Percentiles rank a stretch among this genome's conserved stretches.
Evolutionary conservation across 2,888 invertebrate genomes (phyloP).

Genomic region (Drosophila atroscutellata): DNA sequence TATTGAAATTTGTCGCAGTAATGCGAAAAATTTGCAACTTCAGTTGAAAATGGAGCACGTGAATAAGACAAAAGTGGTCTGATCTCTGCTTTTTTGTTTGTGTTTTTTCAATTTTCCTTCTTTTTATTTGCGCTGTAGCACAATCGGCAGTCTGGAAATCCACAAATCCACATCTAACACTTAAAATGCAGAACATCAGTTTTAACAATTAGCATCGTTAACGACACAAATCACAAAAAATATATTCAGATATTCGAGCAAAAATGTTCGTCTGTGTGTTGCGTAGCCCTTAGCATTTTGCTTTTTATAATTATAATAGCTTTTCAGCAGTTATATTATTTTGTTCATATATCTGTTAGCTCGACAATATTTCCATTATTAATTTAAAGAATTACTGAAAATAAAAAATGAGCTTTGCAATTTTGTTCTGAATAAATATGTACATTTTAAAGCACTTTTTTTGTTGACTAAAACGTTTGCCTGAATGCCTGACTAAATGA

Average conservation of each 20-base stretch:
- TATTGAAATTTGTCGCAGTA: constrained; percentile 52
- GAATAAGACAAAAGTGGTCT: constrained; percentile 13
- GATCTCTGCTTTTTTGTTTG: not conserved
- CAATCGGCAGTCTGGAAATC: not conserved
- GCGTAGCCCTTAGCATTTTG: not conserved
- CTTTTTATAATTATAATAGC: not conserved
- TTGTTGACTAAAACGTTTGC: not conserved
- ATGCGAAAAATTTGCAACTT: constrained; percentile 45
- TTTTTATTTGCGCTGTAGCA: not conserved
- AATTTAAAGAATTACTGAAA: not conserved
- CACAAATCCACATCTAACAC: constrained; percentile 6
- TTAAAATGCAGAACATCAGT: constrained; percentile 6
- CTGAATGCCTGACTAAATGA: not conserved
- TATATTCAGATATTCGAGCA: not conserved
- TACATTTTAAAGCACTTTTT: not conserved
- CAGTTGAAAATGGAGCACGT: constrained; percentile 42
- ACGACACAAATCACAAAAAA: not conserved
- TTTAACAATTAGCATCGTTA: constrained; percentile 4
- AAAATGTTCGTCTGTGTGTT: not conserved
- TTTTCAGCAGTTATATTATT: too few species aligned
- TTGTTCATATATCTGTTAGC: not conserved
- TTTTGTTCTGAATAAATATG: not conserved
- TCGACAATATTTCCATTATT: not conserved
- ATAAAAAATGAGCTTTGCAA: not conserved
- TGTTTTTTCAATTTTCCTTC: not conserved